A percentile compares a stretch with the other conserved stretches of the same genome.
Conservation (phyloP, 2,888 invertebrate species). For the Microplitis deprimator region DNA sequence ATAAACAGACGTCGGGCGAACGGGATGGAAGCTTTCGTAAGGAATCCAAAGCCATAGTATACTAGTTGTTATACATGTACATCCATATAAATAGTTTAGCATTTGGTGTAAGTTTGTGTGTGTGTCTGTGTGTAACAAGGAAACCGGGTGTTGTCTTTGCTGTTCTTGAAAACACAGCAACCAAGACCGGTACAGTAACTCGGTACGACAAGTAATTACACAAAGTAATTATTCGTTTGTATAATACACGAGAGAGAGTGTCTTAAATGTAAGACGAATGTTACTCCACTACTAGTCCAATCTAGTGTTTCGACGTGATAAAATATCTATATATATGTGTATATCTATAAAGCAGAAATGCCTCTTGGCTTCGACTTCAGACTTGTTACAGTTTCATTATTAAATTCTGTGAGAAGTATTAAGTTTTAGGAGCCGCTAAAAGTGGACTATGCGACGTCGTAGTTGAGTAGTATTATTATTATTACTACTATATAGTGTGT, state of each 20-base stretch:
- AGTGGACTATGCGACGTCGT: not conserved
- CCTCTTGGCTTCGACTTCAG: not conserved
- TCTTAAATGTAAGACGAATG: constrained; percentile 13
- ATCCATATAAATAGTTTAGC: not conserved
- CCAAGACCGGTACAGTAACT: constrained; percentile 19
- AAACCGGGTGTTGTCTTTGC: constrained; percentile 5
- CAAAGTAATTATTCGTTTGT: constrained; percentile 53
- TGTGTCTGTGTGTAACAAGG: not conserved
- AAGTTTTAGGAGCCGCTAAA: not conserved
- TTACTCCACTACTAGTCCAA: not conserved
- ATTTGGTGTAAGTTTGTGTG: not conserved
- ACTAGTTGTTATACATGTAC: not conserved
- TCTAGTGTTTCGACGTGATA: not conserved
- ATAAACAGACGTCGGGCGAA: constrained; percentile 6
- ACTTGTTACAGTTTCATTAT: not conserved
- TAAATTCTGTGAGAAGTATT: not conserved
- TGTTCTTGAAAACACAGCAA: constrained; percentile 7
- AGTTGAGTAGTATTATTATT: not conserved
- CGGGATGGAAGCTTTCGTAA: constrained; percentile 14
- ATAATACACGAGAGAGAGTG: constrained; percentile 22
- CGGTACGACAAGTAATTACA: constrained; percentile 52
- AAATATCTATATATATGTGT: not conserved
- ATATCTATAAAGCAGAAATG: not conserved
- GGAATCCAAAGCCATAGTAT: constrained; percentile 1
- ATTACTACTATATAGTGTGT: not conserved